These are phyloP conservation scores for Venustaconcha ellipsiformis DNA, from an alignment of 1,140 invertebrate genomes.

Conservation along the genomic window DNA sequence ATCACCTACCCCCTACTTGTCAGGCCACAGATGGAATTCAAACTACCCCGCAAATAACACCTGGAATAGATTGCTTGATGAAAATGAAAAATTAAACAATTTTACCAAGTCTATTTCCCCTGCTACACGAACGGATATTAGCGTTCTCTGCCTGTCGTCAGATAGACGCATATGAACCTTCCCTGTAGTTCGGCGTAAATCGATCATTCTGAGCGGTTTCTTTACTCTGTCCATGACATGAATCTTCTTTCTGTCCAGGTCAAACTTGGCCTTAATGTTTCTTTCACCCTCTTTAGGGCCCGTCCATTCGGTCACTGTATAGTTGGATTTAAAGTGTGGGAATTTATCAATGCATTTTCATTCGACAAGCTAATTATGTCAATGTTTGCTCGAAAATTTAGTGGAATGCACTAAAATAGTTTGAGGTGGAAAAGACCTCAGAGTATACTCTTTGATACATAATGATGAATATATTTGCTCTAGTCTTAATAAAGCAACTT, in stretches of 20 bases:
- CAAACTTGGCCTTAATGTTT: conserved; percentile 43
- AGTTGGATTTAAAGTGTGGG: not conserved
- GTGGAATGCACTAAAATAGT: too few relatives aligned
- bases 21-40: too few relatives aligned
- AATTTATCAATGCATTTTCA: too few relatives aligned
- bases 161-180: conserved; percentile 23
- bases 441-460: too few relatives aligned
- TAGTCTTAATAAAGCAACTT: too few relatives aligned
- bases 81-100: not conserved
- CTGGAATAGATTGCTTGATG: too few relatives aligned
- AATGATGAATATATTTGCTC: too few relatives aligned
- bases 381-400: too few relatives aligned
- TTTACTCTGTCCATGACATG: conserved; percentile 39
- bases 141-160: conserved; percentile 13
- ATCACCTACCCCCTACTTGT: too few relatives aligned
- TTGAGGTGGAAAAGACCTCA: too few relatives aligned
- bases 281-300: conserved; percentile 39
- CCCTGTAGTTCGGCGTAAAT: conserved; percentile 68
- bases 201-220: conserved; percentile 65
- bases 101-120: conserved; percentile 44
- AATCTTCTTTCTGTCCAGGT: conserved; percentile 33
- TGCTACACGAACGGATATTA: conserved; percentile 40
- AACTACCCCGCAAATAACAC: too few relatives aligned
- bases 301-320: conserved; percentile 47
- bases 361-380: too few relatives aligned